Conservation (phyloP, 1,140 invertebrate genomes). For the Archegozetes longisetosus region DNA sequence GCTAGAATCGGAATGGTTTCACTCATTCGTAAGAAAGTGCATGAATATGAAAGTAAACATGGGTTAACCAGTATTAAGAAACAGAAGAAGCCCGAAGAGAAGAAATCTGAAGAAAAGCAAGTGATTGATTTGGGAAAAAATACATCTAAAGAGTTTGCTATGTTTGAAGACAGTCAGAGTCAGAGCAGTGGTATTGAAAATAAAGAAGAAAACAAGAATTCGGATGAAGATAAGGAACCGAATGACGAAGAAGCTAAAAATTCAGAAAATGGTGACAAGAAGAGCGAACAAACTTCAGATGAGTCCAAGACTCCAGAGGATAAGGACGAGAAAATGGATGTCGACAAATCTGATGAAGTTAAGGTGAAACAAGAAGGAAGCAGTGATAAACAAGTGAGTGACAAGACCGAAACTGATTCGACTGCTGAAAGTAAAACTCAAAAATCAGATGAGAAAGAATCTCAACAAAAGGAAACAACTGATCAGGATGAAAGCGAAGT, state of each 20-base stretch:
- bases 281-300: not conserved
- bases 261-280: not conserved
- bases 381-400: not conserved
- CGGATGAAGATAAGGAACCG: not conserved
- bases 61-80: not conserved
- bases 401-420: too few species aligned
- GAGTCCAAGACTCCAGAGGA: not conserved
- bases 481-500: too few species aligned
- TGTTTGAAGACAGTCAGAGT: not conserved
- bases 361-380: not conserved
- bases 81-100: not conserved
- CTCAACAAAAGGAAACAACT: slow-evolving; percentile 4
- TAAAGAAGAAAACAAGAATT: not conserved
- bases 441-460: not conserved
- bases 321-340: not conserved
- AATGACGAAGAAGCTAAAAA: not conserved
- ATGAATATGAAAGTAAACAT: slow-evolving; percentile 8
- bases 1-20: slow-evolving; percentile 12
- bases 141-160: not conserved
- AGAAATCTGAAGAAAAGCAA: not conserved
- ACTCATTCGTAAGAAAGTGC: slow-evolving; percentile 6
- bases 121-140: not conserved
- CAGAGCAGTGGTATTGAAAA: not conserved
- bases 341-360: not conserved
- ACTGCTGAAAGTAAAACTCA: not conserved